A percentile compares a stretch with the other conserved stretches of the same genome.
phyloP scores from a whole-genome alignment of 2,113 vertebrate species.

The Eptesicus fuscus region DNA sequence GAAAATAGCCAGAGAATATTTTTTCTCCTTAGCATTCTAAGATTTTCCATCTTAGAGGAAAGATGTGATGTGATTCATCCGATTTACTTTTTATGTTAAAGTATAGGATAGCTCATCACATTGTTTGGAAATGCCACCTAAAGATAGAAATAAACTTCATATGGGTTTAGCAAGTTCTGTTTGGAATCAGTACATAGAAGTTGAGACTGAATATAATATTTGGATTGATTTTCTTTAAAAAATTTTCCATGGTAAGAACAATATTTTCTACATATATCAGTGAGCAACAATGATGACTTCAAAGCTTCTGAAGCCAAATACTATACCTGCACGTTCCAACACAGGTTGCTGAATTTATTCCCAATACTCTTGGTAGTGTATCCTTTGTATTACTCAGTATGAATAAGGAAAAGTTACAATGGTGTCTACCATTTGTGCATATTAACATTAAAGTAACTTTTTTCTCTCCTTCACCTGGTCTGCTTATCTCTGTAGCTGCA shows the following conservation, averaged over 20 bases:
- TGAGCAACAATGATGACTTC: conserved; percentile 24
- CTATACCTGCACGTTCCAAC: neutral
- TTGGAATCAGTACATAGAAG: conserved; percentile 24
- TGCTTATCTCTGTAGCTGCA: neutral
- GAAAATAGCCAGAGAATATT: conserved; percentile 34
- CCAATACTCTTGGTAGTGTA: neutral
- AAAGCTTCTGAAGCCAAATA: conserved; percentile 32
- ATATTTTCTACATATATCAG: neutral
- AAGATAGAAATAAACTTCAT: neutral
- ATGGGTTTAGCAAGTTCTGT: conserved; percentile 51
- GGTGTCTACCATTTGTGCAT: neutral
- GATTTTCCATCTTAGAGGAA: conserved; percentile 45
- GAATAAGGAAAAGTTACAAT: conserved; percentile 14
- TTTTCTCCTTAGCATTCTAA: conserved; percentile 53
- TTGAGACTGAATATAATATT: conserved; percentile 45
- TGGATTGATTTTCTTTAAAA: conserved; percentile 51
- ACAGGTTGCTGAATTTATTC: conserved; percentile 22
- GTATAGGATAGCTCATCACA: conserved; percentile 8
- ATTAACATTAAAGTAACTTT: conserved; percentile 40
- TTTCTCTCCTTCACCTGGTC: neutral
- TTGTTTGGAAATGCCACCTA: conserved; percentile 43
- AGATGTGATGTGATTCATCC: conserved; percentile 58
- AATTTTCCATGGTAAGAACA: conserved; percentile 21
- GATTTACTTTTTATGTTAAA: conserved; percentile 62
- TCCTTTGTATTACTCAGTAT: conserved; percentile 11